Evolutionary conservation across 2,797 vertebrate species (phyloP), one percentile per base, ranked within the genome.

Genomic region (Coracias cyanogaster): DNA sequence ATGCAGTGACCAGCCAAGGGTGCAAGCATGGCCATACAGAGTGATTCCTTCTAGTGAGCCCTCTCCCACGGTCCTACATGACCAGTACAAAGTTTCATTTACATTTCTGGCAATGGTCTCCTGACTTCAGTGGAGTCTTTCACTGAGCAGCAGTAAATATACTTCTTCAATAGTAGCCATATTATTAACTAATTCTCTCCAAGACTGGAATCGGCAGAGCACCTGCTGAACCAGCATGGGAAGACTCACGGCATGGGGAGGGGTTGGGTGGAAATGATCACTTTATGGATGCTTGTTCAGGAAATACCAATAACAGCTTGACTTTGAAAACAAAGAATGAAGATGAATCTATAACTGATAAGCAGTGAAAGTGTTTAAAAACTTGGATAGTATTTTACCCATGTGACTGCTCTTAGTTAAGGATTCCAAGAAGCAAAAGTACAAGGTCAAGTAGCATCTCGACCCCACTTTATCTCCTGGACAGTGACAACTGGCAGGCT

Each of bases 391-490:
- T 10, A 8, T 82, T 91, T 82, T 73, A 45, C 57, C 35, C 35
- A 3, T 2, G 0, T 61, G 71, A 41, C n/a, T 80, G 45, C 28
- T 67, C 64, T 71, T 37, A 74, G 45, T 64, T 62, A 86, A 73
- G 71, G 45, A 60, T 66, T 89, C 80, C 71, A 86, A 84, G 67
- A 57, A 94, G 55, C n/a, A 84, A 84, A 94, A 83, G 28, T 24
- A 33, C 0, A 0, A 83, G 87, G 72, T 94, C 94, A 95, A 94
- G 79, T 62, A 78, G 85, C 7, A 1, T 28, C 89, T 94, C 2
- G 29, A 93, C 58, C 62, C 43, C 62, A 58, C 79, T 93, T 93
- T 79, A 61, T 90, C 62, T 95, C 55, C 51, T 3, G 5, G 83
- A 82, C 49, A 76, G 78, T 95, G 92, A 94, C 74, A 89, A 92